A percentile compares a stretch with the other conserved stretches of the same genome.
These are phyloP conservation scores for Bucorvus abyssinicus DNA, from an alignment of 2,797 vertebrate species.

Conservation along the genomic window DNA sequence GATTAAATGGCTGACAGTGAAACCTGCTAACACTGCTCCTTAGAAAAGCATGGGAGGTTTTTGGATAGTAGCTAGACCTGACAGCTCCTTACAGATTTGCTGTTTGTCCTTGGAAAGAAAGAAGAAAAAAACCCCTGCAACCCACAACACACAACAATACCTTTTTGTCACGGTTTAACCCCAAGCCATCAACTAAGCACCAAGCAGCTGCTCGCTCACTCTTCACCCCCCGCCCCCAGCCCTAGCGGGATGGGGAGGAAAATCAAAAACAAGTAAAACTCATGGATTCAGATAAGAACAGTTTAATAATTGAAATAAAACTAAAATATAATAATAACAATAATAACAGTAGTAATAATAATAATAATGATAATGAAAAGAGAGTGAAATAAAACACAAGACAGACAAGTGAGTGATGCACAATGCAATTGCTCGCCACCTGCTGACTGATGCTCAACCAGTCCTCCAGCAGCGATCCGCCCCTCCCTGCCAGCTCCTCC, in stretches of 20 bases:
- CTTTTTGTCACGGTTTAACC: not conserved
- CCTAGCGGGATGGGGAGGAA: not conserved
- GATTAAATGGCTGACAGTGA: slow-evolving; percentile 50
- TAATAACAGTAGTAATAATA: not conserved
- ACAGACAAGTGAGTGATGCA: too few relatives aligned
- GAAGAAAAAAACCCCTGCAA: not conserved
- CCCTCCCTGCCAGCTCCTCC: not conserved
- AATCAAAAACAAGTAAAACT: not conserved
- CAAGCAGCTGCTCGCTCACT: not conserved
- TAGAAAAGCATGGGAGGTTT: not conserved
- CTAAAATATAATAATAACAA: not conserved
- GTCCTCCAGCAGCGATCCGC: not conserved
- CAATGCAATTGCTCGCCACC: not conserved
- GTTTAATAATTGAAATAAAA: not conserved
- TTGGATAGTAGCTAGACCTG: not conserved
- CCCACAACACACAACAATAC: not conserved
- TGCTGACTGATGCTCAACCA: not conserved
- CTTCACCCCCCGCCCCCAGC: not conserved
- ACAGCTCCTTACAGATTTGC: not conserved
- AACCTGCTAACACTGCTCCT: not conserved
- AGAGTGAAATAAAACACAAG: not conserved
- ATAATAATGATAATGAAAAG: not conserved
- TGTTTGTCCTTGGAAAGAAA: slow-evolving; percentile 1
- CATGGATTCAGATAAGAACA: not conserved
- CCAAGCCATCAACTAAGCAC: not conserved